phyloP scores from a whole-genome alignment of 2,888 invertebrate species.

The Papilio demoleus region DNA sequence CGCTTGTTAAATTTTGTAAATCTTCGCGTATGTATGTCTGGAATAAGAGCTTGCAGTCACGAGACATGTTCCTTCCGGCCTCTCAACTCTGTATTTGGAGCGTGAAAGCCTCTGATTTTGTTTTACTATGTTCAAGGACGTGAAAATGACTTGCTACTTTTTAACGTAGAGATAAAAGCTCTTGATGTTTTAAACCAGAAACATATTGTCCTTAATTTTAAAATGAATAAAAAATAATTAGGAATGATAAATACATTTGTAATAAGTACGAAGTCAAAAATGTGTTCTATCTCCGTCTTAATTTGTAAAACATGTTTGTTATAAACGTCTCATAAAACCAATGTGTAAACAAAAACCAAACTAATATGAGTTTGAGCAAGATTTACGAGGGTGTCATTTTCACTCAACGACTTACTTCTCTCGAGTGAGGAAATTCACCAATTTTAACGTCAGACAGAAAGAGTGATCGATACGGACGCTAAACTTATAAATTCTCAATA shows the following conservation, averaged over 20 bases:
- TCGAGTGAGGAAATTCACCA: constrained; percentile 7
- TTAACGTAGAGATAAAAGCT: background rate
- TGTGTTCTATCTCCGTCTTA: background rate
- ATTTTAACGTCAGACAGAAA: constrained; percentile 8
- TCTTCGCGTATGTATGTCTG: constrained; percentile 9
- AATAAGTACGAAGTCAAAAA: too few relatives aligned
- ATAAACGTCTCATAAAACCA: background rate
- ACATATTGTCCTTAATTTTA: too few relatives aligned
- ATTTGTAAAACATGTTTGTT: background rate
- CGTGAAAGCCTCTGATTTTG: constrained; percentile 30
- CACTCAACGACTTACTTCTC: constrained; percentile 19
- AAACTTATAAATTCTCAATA: constrained; percentile 8
- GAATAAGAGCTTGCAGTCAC: constrained; percentile 32
- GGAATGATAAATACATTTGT: too few relatives aligned
- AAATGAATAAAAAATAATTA: too few relatives aligned
- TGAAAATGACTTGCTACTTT: constrained; percentile 2
- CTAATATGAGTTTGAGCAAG: constrained; percentile 12
- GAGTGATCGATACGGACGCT: constrained; percentile 14
- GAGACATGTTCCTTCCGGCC: constrained; percentile 41
- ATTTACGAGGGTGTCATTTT: constrained; percentile 18
- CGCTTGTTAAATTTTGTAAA: constrained; percentile 10
- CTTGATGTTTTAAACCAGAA: background rate
- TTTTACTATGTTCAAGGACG: constrained; percentile 4
- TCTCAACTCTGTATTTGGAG: constrained; percentile 36
- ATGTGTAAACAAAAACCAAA: constrained; percentile 10